Evolutionary conservation across 2,888 invertebrate genomes (phyloP).

Genomic region (Mythimna albipuncta): DNA sequence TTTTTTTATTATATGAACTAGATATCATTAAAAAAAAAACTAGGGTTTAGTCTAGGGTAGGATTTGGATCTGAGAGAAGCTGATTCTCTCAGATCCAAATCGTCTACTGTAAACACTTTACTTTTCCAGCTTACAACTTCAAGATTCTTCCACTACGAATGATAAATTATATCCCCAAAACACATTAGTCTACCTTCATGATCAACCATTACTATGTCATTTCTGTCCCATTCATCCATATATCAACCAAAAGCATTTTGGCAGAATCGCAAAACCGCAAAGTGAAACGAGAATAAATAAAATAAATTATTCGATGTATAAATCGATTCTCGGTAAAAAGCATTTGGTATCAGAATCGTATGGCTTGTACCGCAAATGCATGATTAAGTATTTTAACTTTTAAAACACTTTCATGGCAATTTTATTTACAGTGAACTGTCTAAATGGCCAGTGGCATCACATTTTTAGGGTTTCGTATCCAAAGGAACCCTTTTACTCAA

Average conservation of each 20-base stretch:
- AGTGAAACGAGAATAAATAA: constrained; percentile 37
- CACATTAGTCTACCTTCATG: constrained; percentile 20
- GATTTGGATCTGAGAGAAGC: too few species aligned
- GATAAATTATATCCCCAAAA: constrained; percentile 47
- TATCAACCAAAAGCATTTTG: constrained; percentile 47
- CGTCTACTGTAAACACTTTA: too few species aligned
- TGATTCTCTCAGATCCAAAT: too few species aligned
- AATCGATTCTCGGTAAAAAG: constrained; percentile 37
- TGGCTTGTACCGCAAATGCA: constrained; percentile 16
- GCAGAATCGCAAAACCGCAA: constrained; percentile 38
- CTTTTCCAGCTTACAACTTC: neutral
- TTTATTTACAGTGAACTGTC: constrained; percentile 4
- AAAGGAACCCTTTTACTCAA: too few species aligned
- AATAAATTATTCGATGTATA: constrained; percentile 33
- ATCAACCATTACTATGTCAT: constrained; percentile 28
- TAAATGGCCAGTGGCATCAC: too few species aligned
- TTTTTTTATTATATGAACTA: too few species aligned
- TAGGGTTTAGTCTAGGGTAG: too few species aligned
- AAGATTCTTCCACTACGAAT: neutral
- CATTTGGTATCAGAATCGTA: constrained; percentile 29
- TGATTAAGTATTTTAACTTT: constrained; percentile 38
- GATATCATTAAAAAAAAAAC: too few species aligned
- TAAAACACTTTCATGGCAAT: constrained; percentile 14
- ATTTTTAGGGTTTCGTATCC: too few species aligned
- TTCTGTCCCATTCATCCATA: constrained; percentile 28